These are phyloP conservation scores for Gerris lacustris DNA, from an alignment of 2,888 invertebrate species.

Conservation along the genomic window DNA sequence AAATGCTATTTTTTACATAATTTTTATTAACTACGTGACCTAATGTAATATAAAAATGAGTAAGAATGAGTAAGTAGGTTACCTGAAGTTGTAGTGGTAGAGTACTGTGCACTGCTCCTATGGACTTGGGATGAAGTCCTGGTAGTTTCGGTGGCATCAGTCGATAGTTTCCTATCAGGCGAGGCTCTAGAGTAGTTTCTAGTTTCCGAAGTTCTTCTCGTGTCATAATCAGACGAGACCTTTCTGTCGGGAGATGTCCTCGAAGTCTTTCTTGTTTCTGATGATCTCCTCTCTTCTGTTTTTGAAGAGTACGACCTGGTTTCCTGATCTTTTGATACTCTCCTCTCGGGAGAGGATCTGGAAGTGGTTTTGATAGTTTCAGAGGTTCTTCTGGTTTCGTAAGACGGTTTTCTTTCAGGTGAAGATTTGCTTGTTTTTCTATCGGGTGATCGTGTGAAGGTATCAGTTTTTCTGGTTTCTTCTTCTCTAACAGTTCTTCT, in stretches of 20 bases:
- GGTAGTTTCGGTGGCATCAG: not conserved
- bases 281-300: not conserved
- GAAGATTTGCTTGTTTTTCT: not conserved
- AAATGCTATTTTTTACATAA: no score
- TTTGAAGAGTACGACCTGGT: not conserved
- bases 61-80: not conserved
- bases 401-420: not conserved
- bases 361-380: not conserved
- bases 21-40: no score
- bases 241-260: not conserved
- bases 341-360: not conserved
- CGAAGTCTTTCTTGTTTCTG: not conserved
- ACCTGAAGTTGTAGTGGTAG: constrained; percentile 2
- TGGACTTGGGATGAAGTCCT: not conserved
- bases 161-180: not conserved
- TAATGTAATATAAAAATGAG: no score
- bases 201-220: constrained; percentile 4
- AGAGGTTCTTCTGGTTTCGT: not conserved
- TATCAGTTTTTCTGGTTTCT: not conserved
- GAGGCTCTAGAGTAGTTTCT: not conserved
- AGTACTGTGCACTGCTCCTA: not conserved
- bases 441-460: not conserved
- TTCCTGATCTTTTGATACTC: not conserved
- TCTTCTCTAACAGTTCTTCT: not conserved
- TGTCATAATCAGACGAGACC: not conserved